Evolutionary conservation across 2,113 vertebrate genomes (phyloP), one percentile per base, ranked within the genome.

Genomic region (Cranoglanis bouderius): DNA sequence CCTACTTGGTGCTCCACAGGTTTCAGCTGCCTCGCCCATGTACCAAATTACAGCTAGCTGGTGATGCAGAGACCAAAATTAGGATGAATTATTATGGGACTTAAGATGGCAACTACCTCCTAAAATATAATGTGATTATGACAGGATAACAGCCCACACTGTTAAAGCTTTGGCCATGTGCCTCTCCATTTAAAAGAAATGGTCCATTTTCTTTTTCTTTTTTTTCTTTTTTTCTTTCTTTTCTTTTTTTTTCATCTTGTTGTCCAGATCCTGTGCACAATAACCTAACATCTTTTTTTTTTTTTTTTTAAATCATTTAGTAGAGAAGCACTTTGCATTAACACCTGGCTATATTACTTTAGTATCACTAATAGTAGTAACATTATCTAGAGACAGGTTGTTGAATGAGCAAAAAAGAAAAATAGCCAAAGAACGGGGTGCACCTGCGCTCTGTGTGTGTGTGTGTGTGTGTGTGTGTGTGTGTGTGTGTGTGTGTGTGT

Each of bases 11-110:
- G 74, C 29, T 63, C 4, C 77, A 35, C 57, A 32, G 74, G 75
- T 38, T 59, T n/a, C 32, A 84, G 16, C 59, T 35, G 49, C 63
- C 40, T 57, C 90, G 32, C 81, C 85, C 87, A 53, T 85, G 67
- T 87, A 57, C 43, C 82, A 80, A 88, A 91, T 88, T 91, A 90
- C 85, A 87, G 57, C 61, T 85, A 75, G 65, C 46, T 75, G 18
- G 59, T 80, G 57, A 78, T 72, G 32, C n/a, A 8, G 55, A 65
- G 57, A 80, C 65, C 59, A 84, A 89, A 88, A 90, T 74, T 88
- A 90, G n/a, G n/a, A 38, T 43, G 14, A 65, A 51, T 82, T 51
- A 57, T 88, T 81, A 75, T 77, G 26, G 81, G 61, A 32, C 83
- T 80, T 85, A 80, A 81, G 8, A 70, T 88, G 53, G 81, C 40